Evolutionary conservation across 1,140 invertebrate species (phyloP), one percentile per base, ranked within the genome.

Genomic region (Pinna nobilis): DNA sequence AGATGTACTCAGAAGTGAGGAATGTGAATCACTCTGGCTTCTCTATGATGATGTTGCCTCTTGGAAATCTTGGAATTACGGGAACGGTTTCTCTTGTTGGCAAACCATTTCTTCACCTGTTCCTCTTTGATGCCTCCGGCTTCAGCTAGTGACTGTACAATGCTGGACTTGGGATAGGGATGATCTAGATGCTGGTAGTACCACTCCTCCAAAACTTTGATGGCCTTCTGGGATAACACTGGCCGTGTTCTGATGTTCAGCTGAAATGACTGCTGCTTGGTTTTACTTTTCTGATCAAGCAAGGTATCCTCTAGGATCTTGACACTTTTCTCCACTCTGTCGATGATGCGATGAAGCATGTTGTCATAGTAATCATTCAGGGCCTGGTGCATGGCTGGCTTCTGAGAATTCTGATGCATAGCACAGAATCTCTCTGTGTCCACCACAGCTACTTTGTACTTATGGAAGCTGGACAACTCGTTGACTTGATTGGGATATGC

Each of bases 91-190:
- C 80, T 64, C 49, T 82, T 82, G 69, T 82, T 82, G n/a, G 75
- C 70, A 49, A 82, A 80, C 80, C 80, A 82, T 57, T 82, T 82
- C 67, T 82, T 82, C 15, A 82, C 80, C 57, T 82, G 80, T 35
- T 82, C 80, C 11, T 73, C 55, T 3, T 49, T 74, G 53, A 82
- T 72, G 28, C 74, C 71, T 23, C 80, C 80, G 9, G 30, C 32
- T 1, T 57, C 53, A 7, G 80, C 78, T 25, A 82, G 28, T 13
- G 49, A n/a, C 28, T 80, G 73, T 20, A 76, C 67, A n/a, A 70
- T 44, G 2, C 44, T 47, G 13, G 35, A 44, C 3, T 57, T 69
- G 2, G 80, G 80, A 60, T 82, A 82, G 11, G 80, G 80, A 61
- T 80, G 78, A 4, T 78, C 72, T 1, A 68, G 57, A 53, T 82